Conservation (phyloP, 2,113 vertebrate species). For the Passer domesticus region DNA sequence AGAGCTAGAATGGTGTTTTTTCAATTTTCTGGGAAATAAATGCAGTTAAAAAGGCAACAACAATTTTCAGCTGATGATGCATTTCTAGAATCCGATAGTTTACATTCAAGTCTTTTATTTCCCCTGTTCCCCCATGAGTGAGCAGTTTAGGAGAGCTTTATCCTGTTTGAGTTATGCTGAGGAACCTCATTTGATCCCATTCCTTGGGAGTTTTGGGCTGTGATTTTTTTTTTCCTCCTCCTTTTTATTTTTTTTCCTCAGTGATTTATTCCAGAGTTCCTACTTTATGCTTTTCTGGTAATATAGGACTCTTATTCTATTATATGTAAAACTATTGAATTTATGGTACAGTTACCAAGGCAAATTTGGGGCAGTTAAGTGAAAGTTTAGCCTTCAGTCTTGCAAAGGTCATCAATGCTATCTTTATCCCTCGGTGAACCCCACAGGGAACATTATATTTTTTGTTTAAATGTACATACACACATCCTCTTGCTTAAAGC, state of each 20-base stretch:
- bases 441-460: neutral
- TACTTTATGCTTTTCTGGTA: neutral
- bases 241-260: accelerated
- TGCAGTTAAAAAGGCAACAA: neutral
- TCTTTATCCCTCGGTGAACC: neutral
- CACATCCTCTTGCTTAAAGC: neutral
- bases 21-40: neutral
- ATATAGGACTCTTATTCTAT: neutral
- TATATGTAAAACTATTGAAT: neutral
- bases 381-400: neutral
- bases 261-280: neutral
- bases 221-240: accelerated
- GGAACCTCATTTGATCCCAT: neutral
- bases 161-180: neutral
- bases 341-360: neutral
- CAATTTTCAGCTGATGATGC: neutral
- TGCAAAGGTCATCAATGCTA: neutral
- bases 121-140: neutral
- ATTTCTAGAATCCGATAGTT: neutral
- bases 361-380: neutral
- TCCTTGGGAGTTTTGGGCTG: neutral
- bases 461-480: neutral
- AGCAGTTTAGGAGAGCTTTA: neutral
- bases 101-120: neutral
- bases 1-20: neutral